These are phyloP conservation scores for Enteromius fasciolatus DNA, from an alignment of 2,797 vertebrate genomes.

Conservation along the genomic window DNA sequence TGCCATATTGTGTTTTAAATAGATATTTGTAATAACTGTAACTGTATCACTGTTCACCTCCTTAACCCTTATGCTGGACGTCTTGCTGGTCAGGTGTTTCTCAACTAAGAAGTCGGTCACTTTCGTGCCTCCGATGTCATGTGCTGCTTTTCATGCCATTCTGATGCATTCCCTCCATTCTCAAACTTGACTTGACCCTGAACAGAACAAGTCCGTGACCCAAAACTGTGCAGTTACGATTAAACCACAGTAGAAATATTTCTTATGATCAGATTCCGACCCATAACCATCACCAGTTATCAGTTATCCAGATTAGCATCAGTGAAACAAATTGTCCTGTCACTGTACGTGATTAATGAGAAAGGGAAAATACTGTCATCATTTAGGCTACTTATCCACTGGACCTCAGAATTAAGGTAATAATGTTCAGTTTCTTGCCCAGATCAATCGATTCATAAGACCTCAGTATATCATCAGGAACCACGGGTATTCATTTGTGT, in stretches of 20 bases:
- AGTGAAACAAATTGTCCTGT: neutral
- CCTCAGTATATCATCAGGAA: neutral
- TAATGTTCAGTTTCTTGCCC: too few species aligned
- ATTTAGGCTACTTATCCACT: too few species aligned
- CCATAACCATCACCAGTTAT: neutral
- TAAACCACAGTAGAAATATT: neutral
- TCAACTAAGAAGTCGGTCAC: slow-evolving; percentile 66
- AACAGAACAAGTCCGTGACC: slow-evolving; percentile 11
- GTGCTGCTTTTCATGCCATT: slow-evolving; percentile 76
- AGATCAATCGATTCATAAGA: too few species aligned
- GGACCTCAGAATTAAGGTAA: too few species aligned
- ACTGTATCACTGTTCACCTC: slow-evolving; percentile 69
- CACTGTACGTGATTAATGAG: too few species aligned
- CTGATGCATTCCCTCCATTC: slow-evolving; percentile 65
- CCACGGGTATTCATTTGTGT: neutral
- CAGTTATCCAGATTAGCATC: slow-evolving; percentile 50
- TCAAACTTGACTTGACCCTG: slow-evolving; percentile 75
- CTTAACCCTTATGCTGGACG: slow-evolving; percentile 68
- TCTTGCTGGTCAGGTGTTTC: slow-evolving; percentile 65
- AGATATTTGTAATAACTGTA: slow-evolving; percentile 47
- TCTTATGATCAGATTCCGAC: neutral
- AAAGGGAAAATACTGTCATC: too few species aligned
- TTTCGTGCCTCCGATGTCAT: slow-evolving; percentile 62
- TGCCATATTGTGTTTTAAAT: neutral
- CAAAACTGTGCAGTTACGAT: slow-evolving; percentile 18